A percentile compares a stretch with the other conserved stretches of the same genome.
phyloP scores from a whole-genome alignment of 2,113 vertebrate genomes.

The Grammomys dolichurus region DNA sequence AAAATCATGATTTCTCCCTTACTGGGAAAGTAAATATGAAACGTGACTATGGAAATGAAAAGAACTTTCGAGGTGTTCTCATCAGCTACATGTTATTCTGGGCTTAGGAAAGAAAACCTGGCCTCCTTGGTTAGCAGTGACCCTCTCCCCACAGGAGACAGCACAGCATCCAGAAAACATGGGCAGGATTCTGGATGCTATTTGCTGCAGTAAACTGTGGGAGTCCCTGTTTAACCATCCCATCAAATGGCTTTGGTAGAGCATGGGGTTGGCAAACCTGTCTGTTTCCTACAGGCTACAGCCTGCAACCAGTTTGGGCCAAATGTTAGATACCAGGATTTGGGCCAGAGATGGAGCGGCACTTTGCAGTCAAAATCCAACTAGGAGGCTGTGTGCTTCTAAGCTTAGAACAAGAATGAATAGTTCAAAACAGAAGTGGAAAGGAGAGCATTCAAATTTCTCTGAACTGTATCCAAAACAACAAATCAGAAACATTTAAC shows the following conservation, averaged over 20 bases:
- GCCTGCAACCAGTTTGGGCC: not conserved
- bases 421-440: not conserved
- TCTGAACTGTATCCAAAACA: constrained; percentile 23
- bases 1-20: constrained; percentile 70
- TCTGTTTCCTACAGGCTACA: constrained; percentile 55
- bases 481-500: constrained; percentile 48
- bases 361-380: constrained; percentile 49
- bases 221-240: constrained; percentile 65
- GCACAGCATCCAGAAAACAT: constrained; percentile 59
- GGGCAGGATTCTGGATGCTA: constrained; percentile 72
- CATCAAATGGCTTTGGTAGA: constrained; percentile 54
- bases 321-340: constrained; percentile 48
- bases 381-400: constrained; percentile 52
- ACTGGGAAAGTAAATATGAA: constrained; percentile 62
- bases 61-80: constrained; percentile 54
- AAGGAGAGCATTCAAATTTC: not conserved
- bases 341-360: constrained; percentile 30
- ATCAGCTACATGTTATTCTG: constrained; percentile 65
- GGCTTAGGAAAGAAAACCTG: constrained; percentile 69
- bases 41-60: constrained; percentile 70
- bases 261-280: constrained; percentile 39
- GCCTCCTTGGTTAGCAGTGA: not conserved
- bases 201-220: constrained; percentile 71
- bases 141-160: constrained; percentile 72
- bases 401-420: constrained; percentile 49